These are phyloP conservation scores for Phortica variegata DNA, from an alignment of 1,140 invertebrate species.

Conservation along the genomic window DNA sequence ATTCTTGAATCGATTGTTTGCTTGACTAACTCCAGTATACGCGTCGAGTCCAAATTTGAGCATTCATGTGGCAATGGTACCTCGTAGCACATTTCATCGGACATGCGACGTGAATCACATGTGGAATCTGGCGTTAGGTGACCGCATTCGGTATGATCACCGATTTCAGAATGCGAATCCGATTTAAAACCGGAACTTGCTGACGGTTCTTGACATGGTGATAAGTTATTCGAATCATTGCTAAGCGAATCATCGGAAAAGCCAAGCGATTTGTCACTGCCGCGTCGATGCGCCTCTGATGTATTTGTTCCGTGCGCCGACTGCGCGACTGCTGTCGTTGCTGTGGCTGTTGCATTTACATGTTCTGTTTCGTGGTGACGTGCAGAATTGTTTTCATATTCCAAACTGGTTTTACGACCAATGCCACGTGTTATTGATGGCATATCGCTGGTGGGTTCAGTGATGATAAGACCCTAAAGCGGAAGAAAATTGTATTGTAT, in stretches of 20 bases:
- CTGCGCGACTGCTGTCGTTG: neutral
- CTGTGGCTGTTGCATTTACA: neutral
- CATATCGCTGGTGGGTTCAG: conserved; percentile 72
- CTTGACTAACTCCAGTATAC: conserved; percentile 80
- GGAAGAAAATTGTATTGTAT: neutral
- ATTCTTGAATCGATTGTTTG: conserved; percentile 77
- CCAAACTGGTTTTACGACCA: conserved; percentile 66
- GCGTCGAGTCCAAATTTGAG: conserved; percentile 72
- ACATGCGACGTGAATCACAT: conserved; percentile 53
- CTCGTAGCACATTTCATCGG: conserved; percentile 64
- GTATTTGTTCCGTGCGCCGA: conserved; percentile 8
- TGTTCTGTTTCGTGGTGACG: conserved; percentile 4
- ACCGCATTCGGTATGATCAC: conserved; percentile 52
- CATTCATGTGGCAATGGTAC: conserved; percentile 78
- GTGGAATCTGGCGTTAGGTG: conserved; percentile 54
- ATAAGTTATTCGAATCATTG: conserved; percentile 62
- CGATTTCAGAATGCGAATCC: conserved; percentile 55
- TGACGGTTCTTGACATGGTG: conserved; percentile 55
- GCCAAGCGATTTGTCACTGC: conserved; percentile 65
- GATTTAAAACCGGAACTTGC: conserved; percentile 56
- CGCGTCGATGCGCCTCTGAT: conserved; percentile 51
- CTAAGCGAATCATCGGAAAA: conserved; percentile 70
- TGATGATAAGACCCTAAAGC: conserved; percentile 68
- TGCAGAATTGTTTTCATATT: conserved; percentile 55
- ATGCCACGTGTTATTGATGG: conserved; percentile 80